Conservation (phyloP, 1,140 invertebrate species). For the Drosophila mayri region DNA sequence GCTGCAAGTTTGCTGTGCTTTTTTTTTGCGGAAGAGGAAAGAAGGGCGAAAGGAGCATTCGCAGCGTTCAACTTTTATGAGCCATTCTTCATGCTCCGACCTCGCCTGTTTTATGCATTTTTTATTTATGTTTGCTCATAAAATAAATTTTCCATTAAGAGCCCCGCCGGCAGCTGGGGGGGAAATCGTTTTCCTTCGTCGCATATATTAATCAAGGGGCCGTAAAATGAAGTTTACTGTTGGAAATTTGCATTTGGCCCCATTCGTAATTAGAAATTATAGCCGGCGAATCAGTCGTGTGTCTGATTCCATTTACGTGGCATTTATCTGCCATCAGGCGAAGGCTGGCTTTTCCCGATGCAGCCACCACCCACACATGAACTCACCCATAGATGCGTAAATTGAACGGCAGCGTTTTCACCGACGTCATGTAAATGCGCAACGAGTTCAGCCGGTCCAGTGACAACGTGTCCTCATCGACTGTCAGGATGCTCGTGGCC, state of each 20-base stretch:
- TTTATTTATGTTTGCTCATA: constrained; percentile 76
- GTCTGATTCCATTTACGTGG: constrained; percentile 28
- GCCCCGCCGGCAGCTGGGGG: constrained; percentile 7
- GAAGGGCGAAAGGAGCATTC: constrained; percentile 24
- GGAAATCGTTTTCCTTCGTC: constrained; percentile 40
- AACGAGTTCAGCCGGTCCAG: constrained; percentile 82
- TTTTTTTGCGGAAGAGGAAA: background rate
- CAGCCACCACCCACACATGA: constrained; percentile 21
- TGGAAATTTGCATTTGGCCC: constrained; percentile 59
- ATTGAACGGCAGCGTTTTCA: constrained; percentile 84
- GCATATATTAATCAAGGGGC: constrained; percentile 66
- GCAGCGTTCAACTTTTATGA: constrained; percentile 66
- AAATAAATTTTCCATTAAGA: constrained; percentile 81
- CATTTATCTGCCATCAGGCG: constrained; percentile 5
- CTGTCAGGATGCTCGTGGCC: constrained; percentile 69
- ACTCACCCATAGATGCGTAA: constrained; percentile 84
- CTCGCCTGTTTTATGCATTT: constrained; percentile 65
- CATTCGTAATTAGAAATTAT: constrained; percentile 72
- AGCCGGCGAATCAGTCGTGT: constrained; percentile 24
- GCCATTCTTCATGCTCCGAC: constrained; percentile 55
- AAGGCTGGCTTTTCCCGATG: constrained; percentile 18
- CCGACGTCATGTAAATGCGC: constrained; percentile 83
- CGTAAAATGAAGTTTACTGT: constrained; percentile 65
- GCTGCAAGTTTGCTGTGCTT: constrained; percentile 1
- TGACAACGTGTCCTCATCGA: constrained; percentile 81